phyloP scores from a whole-genome alignment of 2,888 invertebrate genomes.

The Leptothorax acervorum region DNA sequence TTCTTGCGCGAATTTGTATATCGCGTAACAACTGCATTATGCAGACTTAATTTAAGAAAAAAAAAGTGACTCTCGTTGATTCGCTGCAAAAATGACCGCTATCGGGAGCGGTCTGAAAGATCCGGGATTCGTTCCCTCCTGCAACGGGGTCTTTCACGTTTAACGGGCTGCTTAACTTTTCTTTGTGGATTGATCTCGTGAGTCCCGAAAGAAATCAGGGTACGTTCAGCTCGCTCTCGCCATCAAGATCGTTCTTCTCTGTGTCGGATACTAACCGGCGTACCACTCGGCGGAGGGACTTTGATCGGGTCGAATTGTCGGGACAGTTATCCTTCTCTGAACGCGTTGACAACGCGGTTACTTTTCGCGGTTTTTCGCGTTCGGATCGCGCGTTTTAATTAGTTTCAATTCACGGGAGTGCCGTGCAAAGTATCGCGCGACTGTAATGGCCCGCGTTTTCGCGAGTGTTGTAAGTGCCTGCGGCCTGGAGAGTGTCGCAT shows the following conservation, averaged over 20 bases:
- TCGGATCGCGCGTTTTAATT: neutral
- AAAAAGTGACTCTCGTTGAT: neutral
- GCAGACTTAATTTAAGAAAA: neutral
- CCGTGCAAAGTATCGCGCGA: neutral
- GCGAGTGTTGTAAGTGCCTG: neutral
- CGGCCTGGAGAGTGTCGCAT: no score
- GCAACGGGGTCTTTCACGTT: neutral
- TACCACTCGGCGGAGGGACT: neutral
- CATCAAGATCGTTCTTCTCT: constrained; percentile 2
- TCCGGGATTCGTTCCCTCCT: neutral
- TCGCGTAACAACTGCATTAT: neutral
- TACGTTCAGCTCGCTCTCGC: neutral
- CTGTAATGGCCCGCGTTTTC: neutral
- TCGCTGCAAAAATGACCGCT: neutral
- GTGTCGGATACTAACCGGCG: neutral
- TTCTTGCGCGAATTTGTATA: neutral
- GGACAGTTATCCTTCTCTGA: neutral
- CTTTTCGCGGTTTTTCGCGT: neutral
- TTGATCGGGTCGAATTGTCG: neutral
- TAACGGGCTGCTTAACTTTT: neutral
- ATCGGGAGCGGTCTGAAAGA: neutral
- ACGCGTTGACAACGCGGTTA: neutral
- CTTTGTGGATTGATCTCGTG: neutral
- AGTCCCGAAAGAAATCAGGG: neutral
- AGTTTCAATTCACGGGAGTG: neutral